These are phyloP conservation scores for Lasiurus cinereus DNA, from an alignment of 2,113 vertebrate genomes.

Conservation along the genomic window DNA sequence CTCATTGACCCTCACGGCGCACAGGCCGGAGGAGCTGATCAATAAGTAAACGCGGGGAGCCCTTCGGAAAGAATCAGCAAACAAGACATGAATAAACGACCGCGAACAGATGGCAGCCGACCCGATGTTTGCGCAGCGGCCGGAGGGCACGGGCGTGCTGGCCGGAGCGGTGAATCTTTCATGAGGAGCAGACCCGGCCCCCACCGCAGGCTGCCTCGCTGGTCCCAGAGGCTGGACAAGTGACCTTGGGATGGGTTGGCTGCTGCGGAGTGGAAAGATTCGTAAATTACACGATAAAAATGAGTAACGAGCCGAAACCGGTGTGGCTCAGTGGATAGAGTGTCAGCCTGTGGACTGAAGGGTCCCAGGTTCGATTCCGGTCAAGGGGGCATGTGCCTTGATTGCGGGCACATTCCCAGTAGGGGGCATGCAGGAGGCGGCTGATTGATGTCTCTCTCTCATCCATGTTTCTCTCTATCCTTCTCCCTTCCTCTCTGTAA, in stretches of 20 bases:
- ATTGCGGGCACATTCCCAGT: too few species aligned
- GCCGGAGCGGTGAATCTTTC: slow-evolving; percentile 76
- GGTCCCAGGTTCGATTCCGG: too few species aligned
- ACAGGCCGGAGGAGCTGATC: slow-evolving; percentile 40
- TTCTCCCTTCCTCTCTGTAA: too few species aligned
- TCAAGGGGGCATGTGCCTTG: too few species aligned
- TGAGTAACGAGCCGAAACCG: too few species aligned
- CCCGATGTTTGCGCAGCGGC: slow-evolving; percentile 74
- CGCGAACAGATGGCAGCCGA: slow-evolving; percentile 78
- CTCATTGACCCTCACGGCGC: slow-evolving; percentile 7
- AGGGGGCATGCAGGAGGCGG: too few species aligned
- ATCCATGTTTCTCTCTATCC: too few species aligned
- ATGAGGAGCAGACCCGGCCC: slow-evolving; percentile 63
- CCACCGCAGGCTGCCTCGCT: background rate
- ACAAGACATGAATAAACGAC: slow-evolving; percentile 81
- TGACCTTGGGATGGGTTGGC: slow-evolving; percentile 73
- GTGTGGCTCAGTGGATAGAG: too few species aligned
- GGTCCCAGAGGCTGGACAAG: slow-evolving; percentile 39
- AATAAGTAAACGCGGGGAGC: slow-evolving; percentile 59
- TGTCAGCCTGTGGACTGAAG: too few species aligned
- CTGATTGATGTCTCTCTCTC: too few species aligned
- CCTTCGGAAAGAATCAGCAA: slow-evolving; percentile 71
- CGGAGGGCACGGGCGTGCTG: slow-evolving; percentile 70
- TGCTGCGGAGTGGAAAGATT: background rate
- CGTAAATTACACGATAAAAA: background rate